A percentile compares a stretch with the other conserved stretches of the same genome.
phyloP scores from a whole-genome alignment of 2,888 invertebrate genomes.

The Lasioglossum villosulum region DNA sequence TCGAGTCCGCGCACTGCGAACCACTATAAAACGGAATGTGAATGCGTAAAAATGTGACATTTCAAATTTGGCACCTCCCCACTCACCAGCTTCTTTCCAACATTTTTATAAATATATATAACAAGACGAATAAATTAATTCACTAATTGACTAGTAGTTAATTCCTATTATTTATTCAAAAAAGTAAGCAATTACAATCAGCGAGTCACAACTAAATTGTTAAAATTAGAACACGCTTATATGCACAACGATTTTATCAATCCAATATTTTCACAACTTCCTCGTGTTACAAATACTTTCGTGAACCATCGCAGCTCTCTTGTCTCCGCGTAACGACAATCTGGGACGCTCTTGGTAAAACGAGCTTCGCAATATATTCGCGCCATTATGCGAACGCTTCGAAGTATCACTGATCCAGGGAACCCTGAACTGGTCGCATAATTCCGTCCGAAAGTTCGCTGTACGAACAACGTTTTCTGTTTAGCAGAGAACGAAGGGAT shows the following conservation, averaged over 20 bases:
- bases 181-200: too few relatives aligned
- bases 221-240: too few relatives aligned
- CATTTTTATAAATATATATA: too few relatives aligned
- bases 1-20: background rate
- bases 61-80: too few relatives aligned
- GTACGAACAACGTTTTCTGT: background rate
- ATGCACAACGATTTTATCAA: background rate
- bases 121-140: too few relatives aligned
- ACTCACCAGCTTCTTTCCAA: too few relatives aligned
- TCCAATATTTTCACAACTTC: background rate
- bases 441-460: background rate
- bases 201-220: too few relatives aligned
- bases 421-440: background rate
- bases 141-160: too few relatives aligned
- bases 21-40: background rate
- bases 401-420: background rate
- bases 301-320: background rate
- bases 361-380: background rate
- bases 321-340: slow-evolving; percentile 18
- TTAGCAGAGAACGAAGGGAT: background rate
- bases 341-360: background rate
- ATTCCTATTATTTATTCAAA: too few relatives aligned
- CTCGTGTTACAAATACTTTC: background rate
- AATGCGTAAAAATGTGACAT: background rate
- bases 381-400: slow-evolving; percentile 14